Percentiles rank a stretch among this genome's conserved stretches.
These are phyloP conservation scores for Zeus faber DNA, from an alignment of 2,113 vertebrate genomes.

Conservation along the genomic window DNA sequence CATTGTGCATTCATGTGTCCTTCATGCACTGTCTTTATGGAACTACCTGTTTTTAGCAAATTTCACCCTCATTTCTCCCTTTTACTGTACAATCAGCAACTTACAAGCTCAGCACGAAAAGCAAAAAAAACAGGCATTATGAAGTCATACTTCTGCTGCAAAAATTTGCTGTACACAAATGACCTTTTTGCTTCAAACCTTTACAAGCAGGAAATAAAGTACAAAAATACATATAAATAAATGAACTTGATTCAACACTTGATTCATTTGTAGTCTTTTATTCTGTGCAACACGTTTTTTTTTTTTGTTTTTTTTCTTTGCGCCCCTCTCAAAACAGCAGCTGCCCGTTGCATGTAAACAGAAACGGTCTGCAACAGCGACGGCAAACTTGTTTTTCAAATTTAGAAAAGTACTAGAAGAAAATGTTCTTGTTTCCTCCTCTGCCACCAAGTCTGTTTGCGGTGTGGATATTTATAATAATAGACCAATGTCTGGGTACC, in stretches of 20 bases:
- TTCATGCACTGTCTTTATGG: constrained; percentile 50
- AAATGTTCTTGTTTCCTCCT: constrained; percentile 62
- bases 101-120: not conserved
- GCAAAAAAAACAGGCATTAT: not conserved
- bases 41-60: constrained; percentile 46
- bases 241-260: too few relatives aligned
- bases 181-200: not conserved
- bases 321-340: constrained; percentile 7
- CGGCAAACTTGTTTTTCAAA: constrained; percentile 33
- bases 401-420: constrained; percentile 63
- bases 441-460: constrained; percentile 44
- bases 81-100: too few relatives aligned
- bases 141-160: not conserved
- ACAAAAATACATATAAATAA: too few relatives aligned
- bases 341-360: constrained; percentile 47
- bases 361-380: constrained; percentile 38
- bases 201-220: too few relatives aligned
- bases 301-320: not conserved
- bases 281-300: too few relatives aligned
- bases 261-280: too few relatives aligned
- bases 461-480: constrained; percentile 66
- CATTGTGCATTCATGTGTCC: constrained; percentile 49
- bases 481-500: constrained; percentile 52
- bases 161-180: not conserved
- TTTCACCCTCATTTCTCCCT: not conserved